Evolutionary conservation across 2,888 invertebrate genomes (phyloP), one percentile per base, ranked within the genome.

Genomic region (Lathronympha strigana): DNA sequence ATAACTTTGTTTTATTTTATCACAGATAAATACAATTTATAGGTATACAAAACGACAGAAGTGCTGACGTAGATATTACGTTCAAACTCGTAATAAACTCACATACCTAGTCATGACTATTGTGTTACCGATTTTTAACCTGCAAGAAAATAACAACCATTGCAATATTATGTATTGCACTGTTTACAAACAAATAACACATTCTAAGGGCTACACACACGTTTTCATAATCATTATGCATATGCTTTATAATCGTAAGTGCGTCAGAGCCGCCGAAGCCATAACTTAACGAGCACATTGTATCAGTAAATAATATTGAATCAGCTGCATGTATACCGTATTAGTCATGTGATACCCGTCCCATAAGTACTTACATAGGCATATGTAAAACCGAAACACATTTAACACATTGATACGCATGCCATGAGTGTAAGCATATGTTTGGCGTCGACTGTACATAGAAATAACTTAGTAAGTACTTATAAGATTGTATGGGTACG

Each of bases 251-350:
- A 45, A 51, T 64, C 6, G 33, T 40, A 49, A 63, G 43, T 64
- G 64, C 64, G 64, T 64, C 64, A 64, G 51, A 36, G 13, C 19
- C 15, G 19, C 33, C 43, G 21, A 54, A 63, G 8, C 31, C 54
- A 73, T 61, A 58, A 62, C 55, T 68, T 77, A 79, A 79, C 72
- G 72, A 80, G 72, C 68, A 61, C 68, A 78, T 79, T 79, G 75
- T 80, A 66, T 60, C 50, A 45, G 62, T 69, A 50, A 69, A 73
- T 63, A 71, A 43, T 76, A 68, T 82, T 81, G 43, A 51, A 51
- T 55, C 66, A 61, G 62, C 33, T 66, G 66, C 19, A 55, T 61
- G 31, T 38, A n/a, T 43, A 36, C 36, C 47, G 38, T 19, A 43
- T 28, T 13, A n/a, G 47, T 47, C 23, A 47, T 45, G 21, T 47